Evolutionary conservation across 2,113 vertebrate species (phyloP).

Genomic region (Vicugna pacos): DNA sequence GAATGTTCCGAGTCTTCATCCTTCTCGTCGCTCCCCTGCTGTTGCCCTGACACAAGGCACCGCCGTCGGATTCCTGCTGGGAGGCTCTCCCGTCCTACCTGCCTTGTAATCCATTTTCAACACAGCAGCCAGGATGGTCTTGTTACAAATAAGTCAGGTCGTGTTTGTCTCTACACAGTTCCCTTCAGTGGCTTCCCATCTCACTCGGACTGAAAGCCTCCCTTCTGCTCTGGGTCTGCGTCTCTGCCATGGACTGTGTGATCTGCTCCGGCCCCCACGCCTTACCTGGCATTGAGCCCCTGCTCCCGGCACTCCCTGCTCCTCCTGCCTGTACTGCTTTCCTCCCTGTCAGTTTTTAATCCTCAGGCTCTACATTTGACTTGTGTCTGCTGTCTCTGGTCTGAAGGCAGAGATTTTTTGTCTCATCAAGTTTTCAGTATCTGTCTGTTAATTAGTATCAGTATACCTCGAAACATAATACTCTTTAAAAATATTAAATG

Average conservation of each 20-base stretch:
- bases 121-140: not conserved
- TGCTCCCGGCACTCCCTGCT: not conserved
- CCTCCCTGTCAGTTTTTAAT: not conserved
- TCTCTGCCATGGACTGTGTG: not conserved
- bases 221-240: not conserved
- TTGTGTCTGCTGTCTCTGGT: not conserved
- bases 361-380: not conserved
- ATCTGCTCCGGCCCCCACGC: not conserved
- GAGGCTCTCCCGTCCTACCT: not conserved
- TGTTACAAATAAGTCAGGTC: not conserved
- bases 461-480: not conserved
- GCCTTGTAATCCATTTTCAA: not conserved
- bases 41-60: not conserved
- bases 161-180: not conserved
- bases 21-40: not conserved
- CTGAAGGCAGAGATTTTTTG: not conserved
- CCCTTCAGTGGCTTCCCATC: not conserved
- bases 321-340: not conserved
- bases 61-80: not conserved
- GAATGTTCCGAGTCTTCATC: not conserved
- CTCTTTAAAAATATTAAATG: not conserved
- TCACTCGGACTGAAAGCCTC: not conserved
- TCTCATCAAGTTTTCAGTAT: not conserved
- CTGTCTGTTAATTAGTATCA: not conserved
- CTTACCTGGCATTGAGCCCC: not conserved